phyloP scores from a whole-genome alignment of 2,888 invertebrate species.

The Sinohyriopsis cumingii region DNA sequence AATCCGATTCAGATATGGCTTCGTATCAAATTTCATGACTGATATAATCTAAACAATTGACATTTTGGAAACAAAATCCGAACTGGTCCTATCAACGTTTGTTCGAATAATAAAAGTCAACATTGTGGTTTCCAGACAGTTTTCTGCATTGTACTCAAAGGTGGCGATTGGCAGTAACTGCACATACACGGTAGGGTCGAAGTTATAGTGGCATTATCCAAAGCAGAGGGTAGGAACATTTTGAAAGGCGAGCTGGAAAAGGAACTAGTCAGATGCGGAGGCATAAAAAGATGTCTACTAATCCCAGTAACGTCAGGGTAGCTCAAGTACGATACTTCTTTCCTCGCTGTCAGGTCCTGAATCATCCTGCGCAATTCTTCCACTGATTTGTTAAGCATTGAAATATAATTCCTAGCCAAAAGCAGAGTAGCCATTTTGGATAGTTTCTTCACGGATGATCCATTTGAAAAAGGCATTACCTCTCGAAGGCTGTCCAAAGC shows the following conservation, averaged over 20 bases:
- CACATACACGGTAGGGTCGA: conserved; percentile 24
- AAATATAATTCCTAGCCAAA: conserved; percentile 68
- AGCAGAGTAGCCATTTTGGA: conserved; percentile 70
- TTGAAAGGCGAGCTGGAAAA: not conserved
- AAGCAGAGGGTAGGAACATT: not conserved
- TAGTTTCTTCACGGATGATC: conserved; percentile 68
- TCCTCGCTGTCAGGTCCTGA: conserved; percentile 46
- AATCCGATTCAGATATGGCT: too few species aligned
- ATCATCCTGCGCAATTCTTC: conserved; percentile 67
- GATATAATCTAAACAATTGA: too few species aligned
- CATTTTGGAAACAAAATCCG: too few species aligned
- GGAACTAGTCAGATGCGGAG: not conserved
- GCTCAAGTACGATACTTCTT: conserved; percentile 13
- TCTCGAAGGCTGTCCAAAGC: conserved; percentile 67
- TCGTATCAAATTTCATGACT: too few species aligned
- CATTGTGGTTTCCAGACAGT: conserved; percentile 29
- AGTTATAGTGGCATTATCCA: not conserved
- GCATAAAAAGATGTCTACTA: too few species aligned
- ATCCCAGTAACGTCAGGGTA: too few species aligned
- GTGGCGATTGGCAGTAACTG: conserved; percentile 29
- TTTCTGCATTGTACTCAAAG: conserved; percentile 25
- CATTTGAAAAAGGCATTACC: conserved; percentile 68
- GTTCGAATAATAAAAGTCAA: not conserved
- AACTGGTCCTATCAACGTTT: too few species aligned
- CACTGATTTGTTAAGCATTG: conserved; percentile 64